A percentile compares a stretch with the other conserved stretches of the same genome.
Conservation (phyloP, 2,888 invertebrate genomes). For the Idaea dimidiata region DNA sequence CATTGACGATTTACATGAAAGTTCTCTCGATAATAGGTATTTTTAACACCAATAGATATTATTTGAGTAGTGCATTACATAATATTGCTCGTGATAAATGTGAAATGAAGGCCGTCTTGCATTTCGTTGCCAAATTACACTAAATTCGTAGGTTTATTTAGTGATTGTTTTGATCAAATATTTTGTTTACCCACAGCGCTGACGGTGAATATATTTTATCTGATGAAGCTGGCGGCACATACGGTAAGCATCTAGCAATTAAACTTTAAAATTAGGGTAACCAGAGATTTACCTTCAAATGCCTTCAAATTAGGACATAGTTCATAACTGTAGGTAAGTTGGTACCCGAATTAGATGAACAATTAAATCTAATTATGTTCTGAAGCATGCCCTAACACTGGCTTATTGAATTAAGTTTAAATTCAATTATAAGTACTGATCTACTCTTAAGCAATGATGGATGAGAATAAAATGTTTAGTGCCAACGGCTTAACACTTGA, state of each 20-base stretch:
- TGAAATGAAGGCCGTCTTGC: constrained; percentile 66
- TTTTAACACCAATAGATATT: constrained; percentile 27
- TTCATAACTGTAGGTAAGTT: constrained; percentile 5
- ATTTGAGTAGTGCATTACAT: constrained; percentile 53
- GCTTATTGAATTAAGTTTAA: constrained; percentile 49
- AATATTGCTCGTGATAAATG: constrained; percentile 51
- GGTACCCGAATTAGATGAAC: constrained; percentile 6
- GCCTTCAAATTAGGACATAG: background rate
- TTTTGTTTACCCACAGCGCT: constrained; percentile 62
- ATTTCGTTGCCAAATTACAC: constrained; percentile 58
- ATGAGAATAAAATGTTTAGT: constrained; percentile 78
- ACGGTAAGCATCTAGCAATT: constrained; percentile 55
- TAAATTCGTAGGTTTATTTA: background rate
- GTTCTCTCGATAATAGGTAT: constrained; percentile 83
- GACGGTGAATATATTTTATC: constrained; percentile 67
- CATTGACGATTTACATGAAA: constrained; percentile 80
- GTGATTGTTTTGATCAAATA: constrained; percentile 33
- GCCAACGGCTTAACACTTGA: constrained; percentile 70
- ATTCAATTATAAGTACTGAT: constrained; percentile 50
- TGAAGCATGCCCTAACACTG: background rate
- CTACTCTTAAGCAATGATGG: constrained; percentile 40
- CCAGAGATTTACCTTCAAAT: background rate
- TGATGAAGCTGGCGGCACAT: constrained; percentile 67
- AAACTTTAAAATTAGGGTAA: constrained; percentile 16
- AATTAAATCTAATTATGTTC: constrained; percentile 30